These are phyloP conservation scores for Bombus consobrinus DNA, from an alignment of 1,140 invertebrate species.

Conservation along the genomic window DNA sequence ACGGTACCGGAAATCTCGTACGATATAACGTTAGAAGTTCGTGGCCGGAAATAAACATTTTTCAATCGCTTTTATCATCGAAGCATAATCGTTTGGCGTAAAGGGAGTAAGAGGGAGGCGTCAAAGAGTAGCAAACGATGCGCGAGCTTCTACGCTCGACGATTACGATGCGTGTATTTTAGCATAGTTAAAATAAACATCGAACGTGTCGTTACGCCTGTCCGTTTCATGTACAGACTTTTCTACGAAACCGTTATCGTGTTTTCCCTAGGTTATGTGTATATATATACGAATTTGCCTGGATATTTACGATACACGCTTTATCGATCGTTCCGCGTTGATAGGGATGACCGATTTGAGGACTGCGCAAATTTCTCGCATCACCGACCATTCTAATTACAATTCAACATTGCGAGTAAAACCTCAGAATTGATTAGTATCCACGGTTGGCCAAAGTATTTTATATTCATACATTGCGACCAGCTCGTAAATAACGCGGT, in stretches of 20 bases:
- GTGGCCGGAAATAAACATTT: slow-evolving; percentile 66
- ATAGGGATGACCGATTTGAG: background rate
- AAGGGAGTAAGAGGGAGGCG: background rate
- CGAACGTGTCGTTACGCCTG: background rate
- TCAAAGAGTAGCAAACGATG: background rate
- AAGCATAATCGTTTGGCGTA: background rate
- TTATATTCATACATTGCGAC: background rate
- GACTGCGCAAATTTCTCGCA: slow-evolving; percentile 20
- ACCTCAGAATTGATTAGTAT: background rate
- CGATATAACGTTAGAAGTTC: slow-evolving; percentile 67
- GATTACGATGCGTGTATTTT: background rate
- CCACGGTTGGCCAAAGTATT: too few relatives aligned
- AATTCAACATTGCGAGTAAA: background rate
- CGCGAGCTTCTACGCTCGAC: background rate
- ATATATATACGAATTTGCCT: too few relatives aligned
- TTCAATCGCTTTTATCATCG: background rate
- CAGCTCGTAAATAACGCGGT: background rate
- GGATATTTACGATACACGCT: background rate
- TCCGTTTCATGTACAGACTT: background rate
- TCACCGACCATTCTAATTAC: slow-evolving; percentile 21
- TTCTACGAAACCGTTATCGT: background rate
- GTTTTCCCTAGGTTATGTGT: too few relatives aligned
- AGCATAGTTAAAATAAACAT: background rate
- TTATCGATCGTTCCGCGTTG: background rate
- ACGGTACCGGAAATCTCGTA: slow-evolving; percentile 71